phyloP scores from a whole-genome alignment of 2,888 invertebrate genomes.

The Cetonia aurata region DNA sequence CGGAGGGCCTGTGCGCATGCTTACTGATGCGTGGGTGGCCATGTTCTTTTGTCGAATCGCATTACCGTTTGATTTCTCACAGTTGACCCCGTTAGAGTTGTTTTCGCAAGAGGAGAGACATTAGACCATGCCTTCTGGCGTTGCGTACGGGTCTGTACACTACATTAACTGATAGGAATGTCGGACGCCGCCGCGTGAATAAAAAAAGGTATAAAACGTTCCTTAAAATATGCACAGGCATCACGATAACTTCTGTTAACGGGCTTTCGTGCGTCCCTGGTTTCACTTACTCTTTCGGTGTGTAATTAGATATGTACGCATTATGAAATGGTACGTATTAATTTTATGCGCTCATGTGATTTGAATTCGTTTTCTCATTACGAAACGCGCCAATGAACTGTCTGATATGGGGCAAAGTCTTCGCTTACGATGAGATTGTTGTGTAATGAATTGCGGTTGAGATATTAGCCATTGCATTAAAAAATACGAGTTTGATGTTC shows the following conservation, averaged over 20 bases:
- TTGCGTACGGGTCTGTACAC: constrained; percentile 48
- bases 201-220: constrained; percentile 6
- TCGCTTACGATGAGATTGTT: constrained; percentile 9
- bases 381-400: constrained; percentile 18
- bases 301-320: constrained; percentile 9
- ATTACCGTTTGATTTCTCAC: constrained; percentile 62
- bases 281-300: not conserved
- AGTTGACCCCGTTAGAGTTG: constrained; percentile 62
- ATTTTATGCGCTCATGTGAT: constrained; percentile 11
- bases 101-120: constrained; percentile 58
- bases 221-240: constrained; percentile 14
- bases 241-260: constrained; percentile 11
- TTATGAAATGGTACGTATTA: constrained; percentile 21
- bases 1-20: constrained; percentile 20
- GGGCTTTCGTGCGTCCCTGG: not conserved
- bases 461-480: not conserved
- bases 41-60: constrained; percentile 56
- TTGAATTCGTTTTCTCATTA: constrained; percentile 25
- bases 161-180: constrained; percentile 51
- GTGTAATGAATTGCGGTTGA: constrained; percentile 12
- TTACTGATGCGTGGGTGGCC: constrained; percentile 59
- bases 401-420: constrained; percentile 21
- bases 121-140: constrained; percentile 47
- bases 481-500: no score
- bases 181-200: constrained; percentile 11